Base-by-base conservation (phyloP, 2,888 invertebrate genomes). In the Sceliomorpha sp. region DNA sequence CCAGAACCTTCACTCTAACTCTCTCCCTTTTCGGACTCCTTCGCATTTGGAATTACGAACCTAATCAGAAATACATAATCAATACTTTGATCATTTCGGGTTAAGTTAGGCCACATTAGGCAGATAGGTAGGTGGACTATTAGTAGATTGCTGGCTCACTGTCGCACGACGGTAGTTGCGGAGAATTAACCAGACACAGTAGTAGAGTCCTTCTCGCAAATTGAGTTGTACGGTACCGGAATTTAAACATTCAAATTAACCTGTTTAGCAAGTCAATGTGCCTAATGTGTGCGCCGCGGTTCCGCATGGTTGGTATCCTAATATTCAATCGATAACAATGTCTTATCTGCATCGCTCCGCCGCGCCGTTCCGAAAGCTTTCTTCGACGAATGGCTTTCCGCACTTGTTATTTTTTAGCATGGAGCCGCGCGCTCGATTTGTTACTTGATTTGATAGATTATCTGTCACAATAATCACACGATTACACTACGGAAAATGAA, bases 201-300 rank as follows among this genome's bases (percentile, higher is more conserved):
- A 70, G 64, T 53, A 70, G 78, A 77, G 74, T 80, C 80, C n/a
- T n/a, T n/a, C 77, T 79, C 72, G 78, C 81, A 85, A 84, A 85
- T 86, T 82, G 83, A 86, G 85, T 85, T 83, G 82, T 79, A 79
- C 80, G 75, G 70, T 64, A 67, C 66, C 67, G 73, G 84, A 86
- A 86, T 86, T 85, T 84, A 83, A 85, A 84, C 82, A 86, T 86
- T 86, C 81, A 84, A 86, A 85, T 86, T 85, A 86, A 84, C 84
- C 80, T 78, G 74, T 80, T 86, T 85, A 84, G 81, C 84, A 84
- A 86, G 85, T 84, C 82, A 83, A 85, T 83, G 77, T 75, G 76
- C 77, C 74, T 82, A 82, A 85, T 83, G 80, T 88, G 78, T 73
- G 75, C 73, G 60, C 50, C 62, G 45, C 20, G 62, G 62, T 76